phyloP scores from a whole-genome alignment of 1,140 invertebrate genomes.

The Penaeus chinensis region DNA sequence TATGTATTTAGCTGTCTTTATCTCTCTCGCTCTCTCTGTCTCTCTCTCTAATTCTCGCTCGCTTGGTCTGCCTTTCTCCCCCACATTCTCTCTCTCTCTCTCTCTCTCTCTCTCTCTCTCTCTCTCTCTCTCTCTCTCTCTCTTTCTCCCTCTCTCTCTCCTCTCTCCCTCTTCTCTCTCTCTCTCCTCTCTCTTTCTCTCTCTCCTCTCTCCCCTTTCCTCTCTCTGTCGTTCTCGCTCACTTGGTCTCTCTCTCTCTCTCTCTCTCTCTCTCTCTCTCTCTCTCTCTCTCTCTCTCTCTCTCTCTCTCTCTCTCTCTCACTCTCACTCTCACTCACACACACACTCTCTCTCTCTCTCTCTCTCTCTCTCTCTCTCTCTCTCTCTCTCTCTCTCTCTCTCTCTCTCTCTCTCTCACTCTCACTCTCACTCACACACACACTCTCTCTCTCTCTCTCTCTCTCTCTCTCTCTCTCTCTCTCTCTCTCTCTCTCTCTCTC shows the following conservation, averaged over 20 bases:
- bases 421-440: not conserved
- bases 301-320: not conserved
- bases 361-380: not conserved
- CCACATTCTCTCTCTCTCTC: no score
- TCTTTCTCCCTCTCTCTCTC: no score
- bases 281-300: not conserved
- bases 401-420: conserved; percentile 21
- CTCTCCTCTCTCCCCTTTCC: not conserved
- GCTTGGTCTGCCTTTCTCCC: no score
- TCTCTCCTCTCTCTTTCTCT: no score
- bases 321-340: not conserved
- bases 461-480: not conserved
- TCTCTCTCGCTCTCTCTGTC: no score
- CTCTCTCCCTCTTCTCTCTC: not conserved
- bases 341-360: not conserved
- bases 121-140: no score
- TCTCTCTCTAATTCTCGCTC: no score
- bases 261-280: not conserved
- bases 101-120: no score
- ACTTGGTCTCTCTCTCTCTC: not conserved
- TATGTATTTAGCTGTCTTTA: no score
- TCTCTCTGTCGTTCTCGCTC: not conserved
- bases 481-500: not conserved
- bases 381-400: not conserved
- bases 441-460: not conserved